Base-by-base conservation (phyloP, 2,113 vertebrate species). In the Gobio gobio region DNA sequence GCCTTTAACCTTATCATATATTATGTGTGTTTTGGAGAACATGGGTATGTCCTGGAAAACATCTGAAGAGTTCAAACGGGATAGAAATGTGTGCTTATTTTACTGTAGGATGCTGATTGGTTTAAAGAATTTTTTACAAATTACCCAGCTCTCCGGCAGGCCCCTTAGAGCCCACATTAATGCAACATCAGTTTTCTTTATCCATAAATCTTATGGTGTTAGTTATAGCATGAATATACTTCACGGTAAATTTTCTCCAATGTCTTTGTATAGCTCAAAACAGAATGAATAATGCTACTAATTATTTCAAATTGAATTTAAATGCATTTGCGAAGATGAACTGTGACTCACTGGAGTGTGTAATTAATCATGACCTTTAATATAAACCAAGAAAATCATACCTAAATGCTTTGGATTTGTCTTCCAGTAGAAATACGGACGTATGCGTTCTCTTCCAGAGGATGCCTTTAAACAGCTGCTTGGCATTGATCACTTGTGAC, bases 1-100 rank as follows among this genome's bases (percentile, higher is more conserved):
- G 20, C 47, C 61, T 77, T 84, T 66, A 58, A 72, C 81, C 81
- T 56, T 18, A 83, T 70, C 20, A 2, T 72, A 72, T 16, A 82
- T 51, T 81, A 36, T 40, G 18, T 70, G 29, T 3, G 0, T 56
- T 70, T 18, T 33, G 40, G 6, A 29, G 22, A 47, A 80, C 0
- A 1, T 47, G 10, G 13, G 16, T 33, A 81, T 14, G 24, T 24
- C 6, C 61, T 51, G 26, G 10, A 54, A 70, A 54, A 70, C n/a
- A 81, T 13, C 20, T 56, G 63, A 54, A 43, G 79, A 56, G 26
- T 2, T 54, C 54, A 56, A 70, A 49, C 56, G 64, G 80, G 64
- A 56, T 47, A 70, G 14, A 12, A 2, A n/a, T n/a, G 24, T 82
- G 49, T 54, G 64, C 10, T 82, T 70, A 10, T 80, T 80, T 66